Base-by-base conservation (phyloP, 2,888 invertebrate species). In the Actias luna region DNA sequence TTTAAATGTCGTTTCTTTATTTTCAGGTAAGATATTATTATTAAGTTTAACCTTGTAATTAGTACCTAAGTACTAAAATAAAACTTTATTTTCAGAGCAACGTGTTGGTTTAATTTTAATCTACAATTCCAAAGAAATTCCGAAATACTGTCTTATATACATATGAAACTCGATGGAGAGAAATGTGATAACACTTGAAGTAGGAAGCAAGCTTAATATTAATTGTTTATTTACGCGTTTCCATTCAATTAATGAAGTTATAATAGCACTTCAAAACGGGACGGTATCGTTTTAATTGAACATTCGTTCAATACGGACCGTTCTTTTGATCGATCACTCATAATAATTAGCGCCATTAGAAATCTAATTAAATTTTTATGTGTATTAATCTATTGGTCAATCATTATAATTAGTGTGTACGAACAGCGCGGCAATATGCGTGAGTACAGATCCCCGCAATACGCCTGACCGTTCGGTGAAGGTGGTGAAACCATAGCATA, bases 231-330 rank as follows among this genome's bases (percentile, higher is more conserved):
- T 60, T 60, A 29, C 36, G 55, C 29, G 57, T 39, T 29, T 36
- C 31, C 61, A 61, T 61, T 61, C 61, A 61, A 52, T 61, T 33
- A 61, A 35, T 57, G 39, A 55, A 61, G 46, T 12, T 25, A 50
- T 61, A 36, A 36, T 29, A 18, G 18, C 27, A 39, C 27, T 55
- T 61, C 61, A 61, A 52, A 55, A 36, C 35, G 36, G 25, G 27
- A 29, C 27, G 46, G 14, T 39, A 33, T 35, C 36, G 29, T 36
- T 39, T 61, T 55, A 61, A 57, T 57, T 61, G 61, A 31, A 39
- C 55, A 39, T 39, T 61, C 39, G 39, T 61, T 61, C 55, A 55
- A n/a, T n/a, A 57, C 57, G 29, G 57, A 55, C 57, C 61, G 36
- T 61, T 61, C 61, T 29, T 61, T 31, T 55, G 55, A 27, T 52